Percentiles rank a stretch among this genome's conserved stretches.
Evolutionary conservation across 2,888 invertebrate genomes (phyloP).

Genomic region (Corbicula japonica): DNA sequence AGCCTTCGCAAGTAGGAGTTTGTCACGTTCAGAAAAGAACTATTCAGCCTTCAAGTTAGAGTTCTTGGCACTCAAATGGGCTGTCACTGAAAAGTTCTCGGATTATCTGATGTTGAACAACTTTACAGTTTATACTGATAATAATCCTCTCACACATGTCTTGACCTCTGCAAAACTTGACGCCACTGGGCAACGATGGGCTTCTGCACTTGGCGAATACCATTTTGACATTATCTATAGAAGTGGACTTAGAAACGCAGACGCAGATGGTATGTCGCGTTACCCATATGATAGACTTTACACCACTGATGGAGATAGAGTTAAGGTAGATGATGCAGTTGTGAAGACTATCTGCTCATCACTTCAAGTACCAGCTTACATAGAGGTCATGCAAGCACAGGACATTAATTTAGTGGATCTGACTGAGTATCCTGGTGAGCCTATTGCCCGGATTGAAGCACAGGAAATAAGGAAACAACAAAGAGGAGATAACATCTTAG

Average conservation of each 20-base stretch:
- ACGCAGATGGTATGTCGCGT: constrained; percentile 11
- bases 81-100: constrained; percentile 16
- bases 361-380: background rate
- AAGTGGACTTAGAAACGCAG: background rate
- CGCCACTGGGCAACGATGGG: constrained; percentile 21
- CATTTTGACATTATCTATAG: constrained; percentile 20
- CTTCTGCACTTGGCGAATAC: constrained; percentile 7
- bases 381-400: background rate
- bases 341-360: background rate
- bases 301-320: background rate
- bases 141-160: constrained; percentile 11
- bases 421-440: background rate
- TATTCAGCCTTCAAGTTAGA: constrained; percentile 24
- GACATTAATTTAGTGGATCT: background rate
- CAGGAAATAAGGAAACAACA: background rate
- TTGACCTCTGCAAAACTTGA: constrained; percentile 13
- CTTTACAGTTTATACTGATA: constrained; percentile 10
- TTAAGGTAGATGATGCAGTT: background rate
- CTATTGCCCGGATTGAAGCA: background rate
- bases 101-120: constrained; percentile 7
- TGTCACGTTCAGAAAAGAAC: constrained; percentile 18
- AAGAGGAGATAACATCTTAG: background rate
- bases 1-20: constrained; percentile 18
- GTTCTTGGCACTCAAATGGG: constrained; percentile 23
- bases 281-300: constrained; percentile 7